Evolutionary conservation across 2,888 invertebrate genomes (phyloP), one percentile per base, ranked within the genome.

Genomic region (Dromius quadrimaculatus): DNA sequence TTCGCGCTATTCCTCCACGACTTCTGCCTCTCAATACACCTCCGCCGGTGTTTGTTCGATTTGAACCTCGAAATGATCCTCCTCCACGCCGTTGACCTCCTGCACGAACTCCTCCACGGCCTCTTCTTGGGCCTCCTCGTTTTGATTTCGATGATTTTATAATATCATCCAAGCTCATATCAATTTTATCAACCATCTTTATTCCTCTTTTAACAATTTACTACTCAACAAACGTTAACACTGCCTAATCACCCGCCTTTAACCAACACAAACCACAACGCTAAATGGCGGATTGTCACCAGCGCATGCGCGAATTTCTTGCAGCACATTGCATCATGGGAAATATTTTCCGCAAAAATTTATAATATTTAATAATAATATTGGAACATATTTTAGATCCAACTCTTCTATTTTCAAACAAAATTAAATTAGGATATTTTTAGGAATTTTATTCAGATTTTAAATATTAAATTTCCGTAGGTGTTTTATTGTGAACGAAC

Each of bases 111-210:
- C 86, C 84, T 13, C 85, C 81, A 11, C 85, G 81, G 20, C 84
- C 81, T 11, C 86, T 83, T 32, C 87, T 85, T 66, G 87, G 84
- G 54, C 88, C 87, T 64, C 89, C 86, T 74, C 90, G 85, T 73
- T 89, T 87, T 72, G 87, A 86, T 84, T 91, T 93, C 77, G 87
- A 92, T 79, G 90, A 90, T 85, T 94, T 97, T 78, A 98, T 98
- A 72, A 98, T 96, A 77, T 98, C 98, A 82, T 98, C 98, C 76
- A 98, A 87, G 80, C 97, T 96, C 94, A 97, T 93, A 84, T 98
- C 97, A 83, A 98, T 94, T 87, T 94, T 95, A 80, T 95, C 94
- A 78, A 92, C 92, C 95, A 95, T 95, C 83, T 86, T 90, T 75
- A 78, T 76, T 74, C 36, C 17, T 57, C 4, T 50, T 43, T 41